Conservation (phyloP, 1,140 invertebrate genomes). For the Lepidurus couesii region DNA sequence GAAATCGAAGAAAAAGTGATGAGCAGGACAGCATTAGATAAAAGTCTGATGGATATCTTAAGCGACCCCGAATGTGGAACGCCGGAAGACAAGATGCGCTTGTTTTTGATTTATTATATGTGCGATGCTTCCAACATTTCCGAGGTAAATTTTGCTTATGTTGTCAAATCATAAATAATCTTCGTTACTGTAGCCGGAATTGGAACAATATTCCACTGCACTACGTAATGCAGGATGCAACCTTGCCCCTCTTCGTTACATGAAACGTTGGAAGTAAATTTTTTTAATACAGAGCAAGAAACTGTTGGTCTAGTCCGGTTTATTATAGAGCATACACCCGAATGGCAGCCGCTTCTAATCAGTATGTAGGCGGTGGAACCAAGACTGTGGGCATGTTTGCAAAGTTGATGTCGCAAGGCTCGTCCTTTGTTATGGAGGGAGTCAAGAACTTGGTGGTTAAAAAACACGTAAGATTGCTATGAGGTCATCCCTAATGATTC, state of each 20-base stretch:
- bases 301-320: constrained; percentile 34
- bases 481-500: not conserved
- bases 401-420: constrained; percentile 92
- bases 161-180: not conserved
- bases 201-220: constrained; percentile 71
- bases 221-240: constrained; percentile 79
- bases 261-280: constrained; percentile 81
- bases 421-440: constrained; percentile 98
- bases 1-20: constrained; percentile 98
- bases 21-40: constrained; percentile 65
- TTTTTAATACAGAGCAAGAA: not conserved
- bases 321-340: constrained; percentile 67
- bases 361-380: constrained; percentile 87
- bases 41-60: constrained; percentile 70
- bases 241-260: constrained; percentile 70
- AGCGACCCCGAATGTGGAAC: constrained; percentile 79
- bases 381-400: constrained; percentile 98
- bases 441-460: constrained; percentile 99
- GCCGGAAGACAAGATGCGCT: constrained; percentile 85
- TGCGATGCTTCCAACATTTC: constrained; percentile 65
- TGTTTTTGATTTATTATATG: constrained; percentile 91
- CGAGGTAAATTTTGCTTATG: constrained; percentile 49
- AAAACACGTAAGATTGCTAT: constrained; percentile 68
- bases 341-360: constrained; percentile 62
- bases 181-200: constrained; percentile 54